phyloP scores from a whole-genome alignment of 2,888 invertebrate species.

The Cyclophora albipunctata region DNA sequence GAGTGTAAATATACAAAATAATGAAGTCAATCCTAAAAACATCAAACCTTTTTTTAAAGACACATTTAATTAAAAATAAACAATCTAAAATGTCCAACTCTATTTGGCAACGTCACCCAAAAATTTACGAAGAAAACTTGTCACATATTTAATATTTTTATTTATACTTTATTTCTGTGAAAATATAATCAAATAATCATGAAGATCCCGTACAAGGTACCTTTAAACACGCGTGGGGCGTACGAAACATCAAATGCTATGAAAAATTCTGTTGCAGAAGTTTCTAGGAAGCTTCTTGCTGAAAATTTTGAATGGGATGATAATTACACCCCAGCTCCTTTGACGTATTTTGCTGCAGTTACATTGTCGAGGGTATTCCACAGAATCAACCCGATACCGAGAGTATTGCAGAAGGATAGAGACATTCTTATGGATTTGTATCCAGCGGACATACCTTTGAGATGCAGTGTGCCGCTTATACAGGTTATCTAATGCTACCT shows the following conservation, averaged over 20 bases:
- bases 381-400: conserved; percentile 68
- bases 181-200: conserved; percentile 23
- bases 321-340: conserved; percentile 52
- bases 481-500: conserved; percentile 36
- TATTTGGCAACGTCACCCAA: no score
- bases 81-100: no score
- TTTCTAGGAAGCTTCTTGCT: conserved; percentile 45
- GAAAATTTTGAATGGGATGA: conserved; percentile 68
- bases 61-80: no score
- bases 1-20: no score
- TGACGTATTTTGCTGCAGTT: conserved; percentile 48
- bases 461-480: conserved; percentile 69
- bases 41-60: no score
- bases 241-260: conserved; percentile 44
- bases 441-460: conserved; percentile 75
- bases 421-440: conserved; percentile 77
- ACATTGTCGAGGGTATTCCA: conserved; percentile 56
- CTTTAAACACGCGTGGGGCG: conserved; percentile 40
- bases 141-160: no score
- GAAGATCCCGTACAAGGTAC: conserved; percentile 64
- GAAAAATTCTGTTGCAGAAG: conserved; percentile 40
- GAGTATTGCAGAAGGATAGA: conserved; percentile 73
- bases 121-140: no score
- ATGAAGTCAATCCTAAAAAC: no score
- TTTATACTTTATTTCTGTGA: no score